Evolutionary conservation across 2,888 invertebrate species (phyloP).

Genomic region (Cerastis leucographa): DNA sequence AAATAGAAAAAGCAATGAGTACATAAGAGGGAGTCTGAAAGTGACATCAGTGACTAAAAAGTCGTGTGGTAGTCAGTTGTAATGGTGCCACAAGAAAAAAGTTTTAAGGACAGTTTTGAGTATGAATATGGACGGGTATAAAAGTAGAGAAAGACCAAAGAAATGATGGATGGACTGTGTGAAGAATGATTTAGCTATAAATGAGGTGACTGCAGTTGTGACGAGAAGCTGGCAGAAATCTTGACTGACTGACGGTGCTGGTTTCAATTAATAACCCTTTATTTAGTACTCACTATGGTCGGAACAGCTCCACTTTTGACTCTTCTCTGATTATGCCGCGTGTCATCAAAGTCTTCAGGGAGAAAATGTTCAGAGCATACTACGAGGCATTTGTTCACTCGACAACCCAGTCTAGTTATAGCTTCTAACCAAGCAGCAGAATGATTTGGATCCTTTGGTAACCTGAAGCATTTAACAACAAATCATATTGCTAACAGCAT

Average conservation of each 20-base stretch:
- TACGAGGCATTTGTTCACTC: constrained; percentile 3
- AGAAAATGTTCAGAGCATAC: constrained; percentile 32
- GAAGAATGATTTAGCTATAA: too few relatives aligned
- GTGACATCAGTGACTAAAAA: background rate
- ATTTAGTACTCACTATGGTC: constrained; percentile 20
- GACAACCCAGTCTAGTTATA: background rate
- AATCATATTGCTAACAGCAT: too few relatives aligned
- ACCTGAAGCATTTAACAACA: too few relatives aligned
- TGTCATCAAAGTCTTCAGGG: constrained; percentile 28
- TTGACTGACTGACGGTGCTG: too few relatives aligned
- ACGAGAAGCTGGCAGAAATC: too few relatives aligned
- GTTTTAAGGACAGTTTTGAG: too few relatives aligned
- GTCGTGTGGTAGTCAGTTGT: background rate
- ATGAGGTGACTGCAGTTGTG: too few relatives aligned
- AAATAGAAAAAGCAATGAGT: background rate
- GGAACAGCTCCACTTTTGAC: constrained; percentile 30
- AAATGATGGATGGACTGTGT: too few relatives aligned
- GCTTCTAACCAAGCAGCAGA: constrained; percentile 10
- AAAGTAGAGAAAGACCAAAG: too few relatives aligned
- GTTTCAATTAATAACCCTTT: too few relatives aligned
- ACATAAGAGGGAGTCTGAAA: background rate
- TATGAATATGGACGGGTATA: too few relatives aligned
- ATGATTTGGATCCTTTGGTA: constrained; percentile 14
- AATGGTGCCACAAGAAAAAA: too few relatives aligned
- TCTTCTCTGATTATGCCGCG: constrained; percentile 25